phyloP scores from a whole-genome alignment of 2,888 invertebrate species.

The Chrysolina haemoptera region DNA sequence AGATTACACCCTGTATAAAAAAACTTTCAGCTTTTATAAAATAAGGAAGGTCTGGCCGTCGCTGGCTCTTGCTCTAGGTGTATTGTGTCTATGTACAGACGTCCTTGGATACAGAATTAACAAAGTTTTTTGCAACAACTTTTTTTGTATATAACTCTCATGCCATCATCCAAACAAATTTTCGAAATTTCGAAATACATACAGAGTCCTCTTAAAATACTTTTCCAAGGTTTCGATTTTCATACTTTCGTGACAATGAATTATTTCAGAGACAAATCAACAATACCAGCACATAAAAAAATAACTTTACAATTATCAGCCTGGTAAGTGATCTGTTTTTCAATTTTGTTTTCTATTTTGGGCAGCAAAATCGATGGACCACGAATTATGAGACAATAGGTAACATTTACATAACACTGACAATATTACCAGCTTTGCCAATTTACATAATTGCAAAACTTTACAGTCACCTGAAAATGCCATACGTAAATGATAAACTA shows the following conservation, averaged over 20 bases:
- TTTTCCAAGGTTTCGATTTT: too few relatives aligned
- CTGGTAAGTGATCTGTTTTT: neutral
- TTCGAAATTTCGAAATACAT: too few relatives aligned
- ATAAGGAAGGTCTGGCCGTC: too few relatives aligned
- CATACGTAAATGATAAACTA: constrained; percentile 5
- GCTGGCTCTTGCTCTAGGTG: too few relatives aligned
- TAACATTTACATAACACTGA: neutral
- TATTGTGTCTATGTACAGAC: too few relatives aligned
- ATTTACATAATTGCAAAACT: neutral
- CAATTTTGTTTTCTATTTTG: neutral
- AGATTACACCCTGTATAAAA: too few relatives aligned
- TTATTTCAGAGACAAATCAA: neutral
- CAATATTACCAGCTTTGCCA: neutral
- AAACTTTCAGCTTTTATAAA: too few relatives aligned
- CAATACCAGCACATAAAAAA: neutral
- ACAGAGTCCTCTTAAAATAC: too few relatives aligned
- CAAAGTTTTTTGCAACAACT: too few relatives aligned
- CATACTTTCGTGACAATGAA: neutral
- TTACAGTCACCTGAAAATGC: neutral
- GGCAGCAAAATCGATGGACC: constrained; percentile 5
- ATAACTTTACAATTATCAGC: neutral
- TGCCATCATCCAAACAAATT: too few relatives aligned
- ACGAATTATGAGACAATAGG: neutral
- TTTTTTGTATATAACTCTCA: too few relatives aligned
- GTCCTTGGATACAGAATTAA: too few relatives aligned